A percentile compares a stretch with the other conserved stretches of the same genome.
phyloP scores from a whole-genome alignment of 2,888 invertebrate genomes.

The Eilema depressum region DNA sequence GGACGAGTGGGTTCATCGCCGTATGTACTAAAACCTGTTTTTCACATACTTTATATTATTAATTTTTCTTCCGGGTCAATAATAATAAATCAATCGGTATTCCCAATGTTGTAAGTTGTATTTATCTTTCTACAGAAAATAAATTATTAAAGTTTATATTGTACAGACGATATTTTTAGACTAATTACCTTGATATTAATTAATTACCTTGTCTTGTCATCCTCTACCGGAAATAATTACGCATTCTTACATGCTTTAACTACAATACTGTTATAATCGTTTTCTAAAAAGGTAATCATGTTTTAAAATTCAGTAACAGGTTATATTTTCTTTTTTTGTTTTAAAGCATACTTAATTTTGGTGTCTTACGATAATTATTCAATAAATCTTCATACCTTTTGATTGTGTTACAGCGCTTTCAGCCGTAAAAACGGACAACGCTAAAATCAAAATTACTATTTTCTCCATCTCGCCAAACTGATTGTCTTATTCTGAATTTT shows the following conservation, averaged over 20 bases:
- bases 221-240: constrained; percentile 1
- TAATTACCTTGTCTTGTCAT: background rate
- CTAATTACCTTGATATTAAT: background rate
- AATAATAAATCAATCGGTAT: too few species aligned
- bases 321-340: background rate
- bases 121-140: too few species aligned
- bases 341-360: background rate
- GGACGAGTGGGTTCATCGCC: too few species aligned
- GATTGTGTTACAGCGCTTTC: constrained; percentile 56
- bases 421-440: constrained; percentile 50
- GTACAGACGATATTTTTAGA: background rate
- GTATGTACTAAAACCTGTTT: too few species aligned
- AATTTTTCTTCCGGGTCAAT: too few species aligned
- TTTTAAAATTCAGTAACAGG: background rate
- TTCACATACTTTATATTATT: too few species aligned
- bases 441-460: constrained; percentile 44
- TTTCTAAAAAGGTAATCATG: background rate
- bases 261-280: background rate
- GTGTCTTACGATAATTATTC: background rate
- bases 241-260: background rate
- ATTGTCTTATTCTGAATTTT: constrained; percentile 55
- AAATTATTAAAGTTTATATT: background rate
- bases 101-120: too few species aligned
- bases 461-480: constrained; percentile 53
- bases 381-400: constrained; percentile 35